These are phyloP conservation scores for Streblospio benedicti DNA, from an alignment of 1,140 invertebrate genomes.

Conservation along the genomic window DNA sequence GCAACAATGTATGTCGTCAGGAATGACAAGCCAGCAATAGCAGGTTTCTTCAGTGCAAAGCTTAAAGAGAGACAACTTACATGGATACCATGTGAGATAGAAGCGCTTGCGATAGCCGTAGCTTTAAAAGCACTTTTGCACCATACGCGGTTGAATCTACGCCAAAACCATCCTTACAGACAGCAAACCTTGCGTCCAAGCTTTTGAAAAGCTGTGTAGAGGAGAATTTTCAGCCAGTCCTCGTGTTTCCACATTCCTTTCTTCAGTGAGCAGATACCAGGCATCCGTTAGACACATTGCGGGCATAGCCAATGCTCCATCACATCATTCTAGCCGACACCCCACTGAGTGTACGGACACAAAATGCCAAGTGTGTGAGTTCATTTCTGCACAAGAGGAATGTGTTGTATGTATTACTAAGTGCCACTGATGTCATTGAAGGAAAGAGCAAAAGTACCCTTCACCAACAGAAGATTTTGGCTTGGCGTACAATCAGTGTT, in stretches of 20 bases:
- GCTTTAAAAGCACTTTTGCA: conserved; percentile 22
- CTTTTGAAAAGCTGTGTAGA: conserved; percentile 22
- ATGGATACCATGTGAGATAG: conserved; percentile 25
- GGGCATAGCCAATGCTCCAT: conserved; percentile 14
- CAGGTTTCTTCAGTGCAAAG: conserved; percentile 21
- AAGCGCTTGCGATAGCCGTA: conserved; percentile 19
- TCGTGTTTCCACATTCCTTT: conserved; percentile 18
- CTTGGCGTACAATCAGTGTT: conserved; percentile 17
- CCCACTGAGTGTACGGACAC: conserved; percentile 10
- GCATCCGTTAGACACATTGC: conserved; percentile 17
- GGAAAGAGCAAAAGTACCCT: no score
- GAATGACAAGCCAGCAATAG: conserved; percentile 2
- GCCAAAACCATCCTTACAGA: conserved; percentile 17
- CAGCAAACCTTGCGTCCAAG: conserved; percentile 24
- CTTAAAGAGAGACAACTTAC: conserved; percentile 14
- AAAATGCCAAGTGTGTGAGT: conserved; percentile 9
- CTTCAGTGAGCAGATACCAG: conserved; percentile 19
- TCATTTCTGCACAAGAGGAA: neutral
- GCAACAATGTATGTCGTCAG: conserved; percentile 21
- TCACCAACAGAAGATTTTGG: conserved; percentile 18
- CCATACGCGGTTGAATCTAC: conserved; percentile 20
- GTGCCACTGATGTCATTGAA: neutral
- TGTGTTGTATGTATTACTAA: neutral
- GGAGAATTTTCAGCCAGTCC: conserved; percentile 24
- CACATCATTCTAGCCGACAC: conserved; percentile 21